These are phyloP conservation scores for Torymus auratus DNA, from an alignment of 2,888 invertebrate genomes.

Conservation along the genomic window DNA sequence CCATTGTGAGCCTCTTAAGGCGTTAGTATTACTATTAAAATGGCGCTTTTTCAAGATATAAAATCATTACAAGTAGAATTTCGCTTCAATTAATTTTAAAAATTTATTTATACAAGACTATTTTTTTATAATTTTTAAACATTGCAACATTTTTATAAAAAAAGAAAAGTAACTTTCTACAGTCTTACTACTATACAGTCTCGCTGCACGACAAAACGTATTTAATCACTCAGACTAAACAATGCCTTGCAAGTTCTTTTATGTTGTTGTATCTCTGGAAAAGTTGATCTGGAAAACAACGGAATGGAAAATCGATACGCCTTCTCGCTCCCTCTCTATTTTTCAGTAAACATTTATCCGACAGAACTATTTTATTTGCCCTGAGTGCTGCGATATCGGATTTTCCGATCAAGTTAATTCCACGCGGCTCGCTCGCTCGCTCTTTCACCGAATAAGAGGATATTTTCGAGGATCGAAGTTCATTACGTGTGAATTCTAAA, in stretches of 20 bases:
- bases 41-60: not conserved
- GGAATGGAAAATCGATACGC: constrained; percentile 7
- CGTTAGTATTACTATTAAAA: not conserved
- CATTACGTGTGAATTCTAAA: constrained; percentile 14
- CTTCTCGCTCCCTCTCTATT: not conserved
- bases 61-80: not conserved
- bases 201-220: no score
- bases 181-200: no score
- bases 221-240: no score
- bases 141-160: no score
- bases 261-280: no score
- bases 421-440: not conserved
- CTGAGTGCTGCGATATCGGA: constrained; percentile 19
- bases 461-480: constrained; percentile 39
- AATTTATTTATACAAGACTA: no score
- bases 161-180: no score
- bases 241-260: no score
- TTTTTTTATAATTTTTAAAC: no score
- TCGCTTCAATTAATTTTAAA: no score
- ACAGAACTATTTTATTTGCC: constrained; percentile 2
- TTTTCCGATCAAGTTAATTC: constrained; percentile 46
- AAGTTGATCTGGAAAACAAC: not conserved
- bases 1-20: not conserved
- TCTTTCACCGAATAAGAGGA: constrained; percentile 34
- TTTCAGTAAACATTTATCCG: constrained; percentile 22